Evolutionary conservation across 2,113 vertebrate species (phyloP).

Genomic region (Aegotheles bennettii): DNA sequence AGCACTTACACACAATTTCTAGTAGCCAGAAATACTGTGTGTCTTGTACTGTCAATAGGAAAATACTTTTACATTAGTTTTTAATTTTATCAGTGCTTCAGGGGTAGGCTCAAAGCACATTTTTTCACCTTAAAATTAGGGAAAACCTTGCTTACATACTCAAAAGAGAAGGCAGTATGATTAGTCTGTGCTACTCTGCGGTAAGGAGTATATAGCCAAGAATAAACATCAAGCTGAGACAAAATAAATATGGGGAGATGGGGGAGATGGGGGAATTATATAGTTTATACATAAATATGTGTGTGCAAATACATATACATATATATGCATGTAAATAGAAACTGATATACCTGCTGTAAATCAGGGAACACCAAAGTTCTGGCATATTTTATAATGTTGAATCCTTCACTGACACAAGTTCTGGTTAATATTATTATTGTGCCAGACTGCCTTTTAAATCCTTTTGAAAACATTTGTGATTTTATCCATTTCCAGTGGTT

Average conservation of each 20-base stretch:
- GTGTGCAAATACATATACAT: neutral
- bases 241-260: too few species aligned
- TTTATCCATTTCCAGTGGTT: fast-evolving
- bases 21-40: neutral
- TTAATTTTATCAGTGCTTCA: neutral
- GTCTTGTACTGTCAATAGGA: neutral
- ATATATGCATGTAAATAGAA: neutral
- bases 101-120: neutral
- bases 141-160: neutral
- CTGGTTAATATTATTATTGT: neutral
- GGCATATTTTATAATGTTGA: neutral
- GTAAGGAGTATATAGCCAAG: neutral
- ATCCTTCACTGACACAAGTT: neutral
- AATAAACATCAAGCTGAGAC: too few species aligned
- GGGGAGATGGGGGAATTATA: too few species aligned
- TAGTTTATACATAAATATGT: neutral
- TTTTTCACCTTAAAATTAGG: neutral
- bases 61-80: neutral
- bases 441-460: neutral
- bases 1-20: neutral
- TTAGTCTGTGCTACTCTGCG: neutral
- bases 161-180: neutral
- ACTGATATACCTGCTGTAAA: neutral
- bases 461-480: neutral
- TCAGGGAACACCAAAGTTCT: neutral